These are phyloP conservation scores for Urocolius indicus DNA, from an alignment of 2,113 vertebrate species.

Conservation along the genomic window DNA sequence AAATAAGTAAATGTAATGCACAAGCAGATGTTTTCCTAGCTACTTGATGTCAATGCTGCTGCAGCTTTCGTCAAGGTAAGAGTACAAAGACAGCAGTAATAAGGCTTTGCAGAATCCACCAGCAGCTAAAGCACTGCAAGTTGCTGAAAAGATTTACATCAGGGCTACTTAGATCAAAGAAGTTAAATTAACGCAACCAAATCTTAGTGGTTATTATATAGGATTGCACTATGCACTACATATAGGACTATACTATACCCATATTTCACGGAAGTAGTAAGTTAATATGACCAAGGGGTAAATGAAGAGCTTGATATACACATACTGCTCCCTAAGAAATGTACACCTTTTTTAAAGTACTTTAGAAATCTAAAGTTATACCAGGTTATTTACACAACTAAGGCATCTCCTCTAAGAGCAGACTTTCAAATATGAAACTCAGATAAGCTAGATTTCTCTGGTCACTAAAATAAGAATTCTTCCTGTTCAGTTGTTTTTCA, in stretches of 20 bases:
- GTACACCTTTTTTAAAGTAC: background rate
- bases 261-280: background rate
- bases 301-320: background rate
- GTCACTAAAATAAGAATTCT: background rate
- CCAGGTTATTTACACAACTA: background rate
- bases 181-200: constrained; percentile 66
- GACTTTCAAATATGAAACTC: background rate
- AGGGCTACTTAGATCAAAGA: constrained; percentile 61
- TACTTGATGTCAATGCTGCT: constrained; percentile 46
- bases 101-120: constrained; percentile 20
- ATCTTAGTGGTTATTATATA: constrained; percentile 5
- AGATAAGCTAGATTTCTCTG: background rate
- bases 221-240: background rate
- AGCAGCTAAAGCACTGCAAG: constrained; percentile 28
- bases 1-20: constrained; percentile 46
- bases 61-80: constrained; percentile 4
- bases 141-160: constrained; percentile 56
- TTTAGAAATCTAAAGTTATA: background rate
- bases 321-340: background rate
- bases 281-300: background rate
- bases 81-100: constrained; percentile 67
- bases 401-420: background rate
- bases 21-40: constrained; percentile 67
- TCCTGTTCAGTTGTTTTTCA: background rate
- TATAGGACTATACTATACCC: background rate